Base-by-base conservation (phyloP, 2,797 vertebrate species). In the Siniperca obscura region DNA sequence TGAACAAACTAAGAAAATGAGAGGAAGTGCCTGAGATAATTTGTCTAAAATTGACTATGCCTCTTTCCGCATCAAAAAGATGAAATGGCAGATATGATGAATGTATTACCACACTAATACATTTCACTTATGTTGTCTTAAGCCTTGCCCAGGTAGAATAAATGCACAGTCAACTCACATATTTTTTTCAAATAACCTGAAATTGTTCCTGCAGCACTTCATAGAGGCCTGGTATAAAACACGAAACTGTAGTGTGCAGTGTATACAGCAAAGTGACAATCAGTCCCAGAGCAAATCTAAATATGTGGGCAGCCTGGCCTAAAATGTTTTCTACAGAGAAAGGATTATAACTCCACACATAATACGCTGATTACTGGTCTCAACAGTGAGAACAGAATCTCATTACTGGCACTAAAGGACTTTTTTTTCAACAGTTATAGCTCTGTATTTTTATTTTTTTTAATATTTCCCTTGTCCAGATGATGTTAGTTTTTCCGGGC, bases 401-500 rank as follows among this genome's bases (percentile, higher is more conserved):
- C 60, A 66, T 67, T 67, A 78, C 55, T 13, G 17, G 9, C 42
- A 52, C 64, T 40, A 13, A 48, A 53, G 13, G 9, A 27, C 11
- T 52, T 73, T 48, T 70, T 65, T 70, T 62, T 38, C 19, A 70
- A n/a, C 38, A 62, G 40, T 74, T 56, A 62, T 19, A 56, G 14
- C 25, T 50, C 48, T 62, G 36, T 55, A 7, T 61, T 44, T 70
- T 59, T 27, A 64, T 30, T 30, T 30, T 30, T 30, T 30, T 30
- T 30, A 59, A 27, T 27, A 30, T 36, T 19, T 75, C 1, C 46
- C 34, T 38, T 72, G 52, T 73, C 42, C 21, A 36, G 36, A 73
- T 30, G 16, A 52, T 56, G 13, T 34, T 21, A 36, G 10, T 71
- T 79, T 50, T 40, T 59, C 60, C 1, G 0, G 27, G 40, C 36